These are phyloP conservation scores for Nasonia longicornis DNA, from an alignment of 1,140 invertebrate species.

Conservation along the genomic window DNA sequence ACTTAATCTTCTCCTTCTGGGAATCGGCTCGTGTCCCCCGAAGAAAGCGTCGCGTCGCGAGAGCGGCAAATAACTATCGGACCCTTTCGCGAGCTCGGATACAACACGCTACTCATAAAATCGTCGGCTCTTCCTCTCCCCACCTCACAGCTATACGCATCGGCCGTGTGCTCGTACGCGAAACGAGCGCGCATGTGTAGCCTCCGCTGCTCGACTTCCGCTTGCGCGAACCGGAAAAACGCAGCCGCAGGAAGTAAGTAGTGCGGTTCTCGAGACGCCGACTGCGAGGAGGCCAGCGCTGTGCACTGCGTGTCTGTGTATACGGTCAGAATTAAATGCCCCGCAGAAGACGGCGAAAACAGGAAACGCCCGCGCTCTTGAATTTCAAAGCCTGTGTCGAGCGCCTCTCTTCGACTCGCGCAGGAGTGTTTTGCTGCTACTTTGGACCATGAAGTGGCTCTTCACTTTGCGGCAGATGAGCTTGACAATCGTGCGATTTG, in stretches of 20 bases:
- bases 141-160: neutral
- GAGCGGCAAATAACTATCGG: slow-evolving; percentile 11
- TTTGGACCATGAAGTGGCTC: neutral
- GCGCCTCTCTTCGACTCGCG: neutral
- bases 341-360: slow-evolving; percentile 31
- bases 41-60: neutral
- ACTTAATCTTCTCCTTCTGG: neutral
- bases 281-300: neutral
- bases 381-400: slow-evolving; percentile 24
- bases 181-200: neutral
- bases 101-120: neutral
- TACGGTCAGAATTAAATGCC: slow-evolving; percentile 35
- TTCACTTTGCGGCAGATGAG: no score
- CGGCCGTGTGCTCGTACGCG: neutral
- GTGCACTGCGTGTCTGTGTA: no score
- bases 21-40: neutral
- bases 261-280: no score
- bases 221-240: slow-evolving; percentile 35
- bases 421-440: neutral
- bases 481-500: no score
- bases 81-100: neutral
- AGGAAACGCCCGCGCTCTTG: slow-evolving; percentile 37
- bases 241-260: slow-evolving; percentile 14
- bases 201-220: slow-evolving; percentile 32
- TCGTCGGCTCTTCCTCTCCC: neutral